Evolutionary conservation across 37 sponge, comb jelly and placozoan species (phyloP).

Genomic region (Agelas oroides): DNA sequence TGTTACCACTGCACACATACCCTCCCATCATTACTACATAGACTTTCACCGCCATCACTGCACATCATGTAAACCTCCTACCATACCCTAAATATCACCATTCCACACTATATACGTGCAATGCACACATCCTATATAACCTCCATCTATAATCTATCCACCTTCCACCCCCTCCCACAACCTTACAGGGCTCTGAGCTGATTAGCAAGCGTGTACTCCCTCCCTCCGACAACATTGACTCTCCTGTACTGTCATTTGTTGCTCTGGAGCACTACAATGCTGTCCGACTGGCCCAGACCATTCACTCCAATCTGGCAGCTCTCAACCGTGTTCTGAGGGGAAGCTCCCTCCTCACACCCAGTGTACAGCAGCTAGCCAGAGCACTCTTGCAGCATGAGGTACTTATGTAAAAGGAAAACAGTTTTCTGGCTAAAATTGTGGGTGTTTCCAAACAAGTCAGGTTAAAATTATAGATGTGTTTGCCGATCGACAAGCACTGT

Average conservation of each 20-base stretch:
- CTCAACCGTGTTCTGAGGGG: conserved; percentile 90
- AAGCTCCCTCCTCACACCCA: conserved; percentile 75
- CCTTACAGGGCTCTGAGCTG: conserved; percentile 75
- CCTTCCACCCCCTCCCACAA: too few species aligned
- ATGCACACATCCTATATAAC: too few species aligned
- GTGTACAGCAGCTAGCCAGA: conserved; percentile 70
- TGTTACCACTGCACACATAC: too few species aligned
- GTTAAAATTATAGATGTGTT: too few species aligned
- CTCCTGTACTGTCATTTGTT: conserved; percentile 81
- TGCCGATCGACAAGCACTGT: too few species aligned
- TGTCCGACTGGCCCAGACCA: conserved; percentile 63
- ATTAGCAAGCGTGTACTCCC: conserved; percentile 57
- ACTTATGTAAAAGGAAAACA: background rate
- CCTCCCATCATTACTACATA: too few species aligned
- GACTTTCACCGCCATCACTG: conserved; percentile 1
- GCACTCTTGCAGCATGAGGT: conserved; percentile 87
- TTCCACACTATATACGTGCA: too few species aligned
- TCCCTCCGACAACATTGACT: conserved; percentile 58
- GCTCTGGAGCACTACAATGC: conserved; percentile 84
- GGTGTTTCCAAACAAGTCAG: background rate
- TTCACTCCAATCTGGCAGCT: conserved; percentile 78
- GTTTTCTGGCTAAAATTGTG: background rate
- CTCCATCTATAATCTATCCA: too few species aligned
- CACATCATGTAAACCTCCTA: background rate
- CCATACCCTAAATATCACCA: too few species aligned